Base-by-base conservation (phyloP, 2,797 vertebrate species). In the Rhadinocentrus ornatus region DNA sequence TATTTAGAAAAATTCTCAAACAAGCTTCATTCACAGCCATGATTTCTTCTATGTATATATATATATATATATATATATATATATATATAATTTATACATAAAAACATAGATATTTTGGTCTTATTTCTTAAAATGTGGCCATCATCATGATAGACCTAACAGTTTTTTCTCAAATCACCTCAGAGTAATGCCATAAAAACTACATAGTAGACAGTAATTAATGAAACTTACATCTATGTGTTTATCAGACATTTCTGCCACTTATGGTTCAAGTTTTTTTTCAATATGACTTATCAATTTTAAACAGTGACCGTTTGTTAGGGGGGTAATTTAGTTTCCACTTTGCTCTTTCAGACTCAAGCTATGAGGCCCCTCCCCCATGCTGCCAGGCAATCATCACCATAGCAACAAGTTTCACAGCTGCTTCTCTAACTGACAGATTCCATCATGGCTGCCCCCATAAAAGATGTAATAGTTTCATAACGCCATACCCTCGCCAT, bases 401-500 rank as follows among this genome's bases (percentile, higher is more conserved):
- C 22, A 24, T 52, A 26, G 48, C 48, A 52, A 52, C 48, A 22
- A 26, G 22, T 12, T 48, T 9, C 22, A 26, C 48, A 26, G 3
- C 44, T n/a, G 18, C 12, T 10, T 10, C 44, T n/a, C 41, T 41
- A 15, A 18, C 3, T 41, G 39, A 41, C 16, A 44, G 16, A 20
- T 7, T 4, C 37, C 37, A 37, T 37, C 37, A 13, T 37, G 37
- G 15, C 15, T 41, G 39, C 6, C 31, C 37, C 37, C 37, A 13
- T 37, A 37, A 37, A n/a, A n/a, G 6, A 2, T 46, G 20, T 2
- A n/a, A n/a, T n/a, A 46, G 44, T 46, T n/a, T 46, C 16, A 9
- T 6, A 20, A 20, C 2, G 16, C 18, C 75, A 2, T 95, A 98
- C 97, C 95, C 93, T 95, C 66, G 93, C 92, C 72, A 88, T 73